These are phyloP conservation scores for Urechis unicinctus DNA, from an alignment of 2,888 invertebrate genomes.

Conservation along the genomic window DNA sequence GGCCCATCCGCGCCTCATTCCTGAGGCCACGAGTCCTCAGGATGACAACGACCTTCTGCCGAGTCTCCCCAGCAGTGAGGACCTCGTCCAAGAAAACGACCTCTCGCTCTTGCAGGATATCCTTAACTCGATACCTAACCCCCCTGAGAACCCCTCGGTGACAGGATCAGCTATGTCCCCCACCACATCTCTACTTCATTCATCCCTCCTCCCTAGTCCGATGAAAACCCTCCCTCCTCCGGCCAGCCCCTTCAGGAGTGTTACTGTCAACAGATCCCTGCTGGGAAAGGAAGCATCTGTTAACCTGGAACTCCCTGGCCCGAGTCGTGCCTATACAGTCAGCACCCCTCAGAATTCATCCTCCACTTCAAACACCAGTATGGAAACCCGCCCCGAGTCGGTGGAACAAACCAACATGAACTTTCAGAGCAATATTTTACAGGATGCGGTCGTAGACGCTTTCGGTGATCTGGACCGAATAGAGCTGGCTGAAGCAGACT, in stretches of 20 bases:
- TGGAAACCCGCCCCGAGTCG: background rate
- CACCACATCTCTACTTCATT: too few species aligned
- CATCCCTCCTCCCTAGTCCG: background rate
- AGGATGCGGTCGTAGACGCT: background rate
- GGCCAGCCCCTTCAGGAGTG: background rate
- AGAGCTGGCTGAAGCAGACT: slow-evolving; percentile 11
- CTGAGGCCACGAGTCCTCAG: background rate
- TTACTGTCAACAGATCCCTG: background rate
- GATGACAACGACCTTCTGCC: background rate
- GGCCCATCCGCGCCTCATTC: background rate
- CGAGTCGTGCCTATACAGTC: background rate
- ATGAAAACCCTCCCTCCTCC: background rate
- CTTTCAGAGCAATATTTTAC: background rate
- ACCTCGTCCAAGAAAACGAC: background rate
- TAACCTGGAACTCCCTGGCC: background rate
- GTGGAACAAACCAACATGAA: background rate
- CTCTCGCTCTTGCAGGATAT: background rate
- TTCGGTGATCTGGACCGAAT: slow-evolving; percentile 10
- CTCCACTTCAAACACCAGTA: background rate
- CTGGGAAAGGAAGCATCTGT: too few species aligned
- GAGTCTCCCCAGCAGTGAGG: background rate
- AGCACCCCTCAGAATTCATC: too few species aligned
- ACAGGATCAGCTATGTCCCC: background rate
- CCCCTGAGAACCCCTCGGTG: background rate
- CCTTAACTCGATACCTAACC: background rate